A percentile compares a stretch with the other conserved stretches of the same genome.
Conservation (phyloP, 2,797 vertebrate species). For the Acrossocheilus wenchowensis region DNA sequence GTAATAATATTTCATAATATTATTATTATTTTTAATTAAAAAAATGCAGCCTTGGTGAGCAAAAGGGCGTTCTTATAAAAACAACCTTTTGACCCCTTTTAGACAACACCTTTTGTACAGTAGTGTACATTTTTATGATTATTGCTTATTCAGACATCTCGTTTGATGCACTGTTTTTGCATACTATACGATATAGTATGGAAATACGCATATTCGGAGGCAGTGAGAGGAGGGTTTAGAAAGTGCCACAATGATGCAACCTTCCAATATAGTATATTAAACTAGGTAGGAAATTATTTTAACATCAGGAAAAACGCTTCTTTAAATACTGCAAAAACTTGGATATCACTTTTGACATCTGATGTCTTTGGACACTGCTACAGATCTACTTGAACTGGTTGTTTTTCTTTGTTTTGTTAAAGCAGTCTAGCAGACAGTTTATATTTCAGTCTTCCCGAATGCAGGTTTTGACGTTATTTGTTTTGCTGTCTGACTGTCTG, state of each 20-base stretch:
- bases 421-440: constrained; percentile 2
- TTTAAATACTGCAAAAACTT: neutral
- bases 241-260: neutral
- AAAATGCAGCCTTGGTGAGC: neutral
- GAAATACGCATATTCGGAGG: neutral
- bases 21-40: no score
- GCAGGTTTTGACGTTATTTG: constrained; percentile 20
- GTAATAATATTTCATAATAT: neutral
- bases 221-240: neutral
- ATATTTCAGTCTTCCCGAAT: neutral
- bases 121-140: neutral
- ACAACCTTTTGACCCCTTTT: neutral
- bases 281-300: neutral
- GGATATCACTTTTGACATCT: neutral
- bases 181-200: neutral
- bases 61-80: neutral
- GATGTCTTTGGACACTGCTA: neutral
- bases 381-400: neutral
- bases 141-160: neutral
- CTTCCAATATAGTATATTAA: neutral
- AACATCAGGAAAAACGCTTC: neutral
- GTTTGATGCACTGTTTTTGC: neutral
- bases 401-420: neutral
- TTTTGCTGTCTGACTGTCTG: constrained; percentile 38
- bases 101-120: neutral